Evolutionary conservation across 2,113 vertebrate genomes (phyloP).

Genomic region (Laticauda colubrina): DNA sequence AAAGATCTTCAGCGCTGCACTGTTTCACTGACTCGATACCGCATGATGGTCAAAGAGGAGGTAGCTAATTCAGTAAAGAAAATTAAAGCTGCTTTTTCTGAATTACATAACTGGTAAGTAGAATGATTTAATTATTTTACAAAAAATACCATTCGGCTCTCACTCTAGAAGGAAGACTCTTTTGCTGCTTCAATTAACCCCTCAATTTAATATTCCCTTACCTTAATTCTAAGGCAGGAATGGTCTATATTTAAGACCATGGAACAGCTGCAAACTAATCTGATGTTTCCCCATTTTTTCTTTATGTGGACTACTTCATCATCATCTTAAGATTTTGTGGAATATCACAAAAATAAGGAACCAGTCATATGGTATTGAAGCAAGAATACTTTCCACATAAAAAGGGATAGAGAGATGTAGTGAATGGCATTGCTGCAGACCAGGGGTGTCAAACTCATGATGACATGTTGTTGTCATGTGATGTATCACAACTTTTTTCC

Average conservation of each 20-base stretch:
- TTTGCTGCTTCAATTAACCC: background rate
- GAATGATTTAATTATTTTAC: background rate
- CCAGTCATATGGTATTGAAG: background rate
- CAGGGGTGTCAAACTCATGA: too few relatives aligned
- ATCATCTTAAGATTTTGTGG: background rate
- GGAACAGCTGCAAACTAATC: background rate
- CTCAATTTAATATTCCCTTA: background rate
- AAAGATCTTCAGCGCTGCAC: slow-evolving; percentile 81
- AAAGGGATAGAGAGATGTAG: background rate
- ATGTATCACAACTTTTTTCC: too few relatives aligned
- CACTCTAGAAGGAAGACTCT: background rate
- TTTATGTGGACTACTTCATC: background rate
- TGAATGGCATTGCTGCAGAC: background rate
- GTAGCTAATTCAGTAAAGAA: slow-evolving; percentile 80
- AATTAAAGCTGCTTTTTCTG: slow-evolving; percentile 80
- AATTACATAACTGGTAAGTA: slow-evolving; percentile 78
- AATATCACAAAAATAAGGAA: background rate
- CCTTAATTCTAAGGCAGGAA: background rate
- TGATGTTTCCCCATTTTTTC: background rate
- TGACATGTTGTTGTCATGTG: too few relatives aligned
- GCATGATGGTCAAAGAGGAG: slow-evolving; percentile 80
- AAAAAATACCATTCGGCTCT: background rate
- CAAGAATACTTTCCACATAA: background rate
- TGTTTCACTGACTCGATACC: slow-evolving; percentile 77
- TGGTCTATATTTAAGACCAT: background rate